Evolutionary conservation across 2,888 invertebrate genomes (phyloP).

Genomic region (Girardia tigrina): DNA sequence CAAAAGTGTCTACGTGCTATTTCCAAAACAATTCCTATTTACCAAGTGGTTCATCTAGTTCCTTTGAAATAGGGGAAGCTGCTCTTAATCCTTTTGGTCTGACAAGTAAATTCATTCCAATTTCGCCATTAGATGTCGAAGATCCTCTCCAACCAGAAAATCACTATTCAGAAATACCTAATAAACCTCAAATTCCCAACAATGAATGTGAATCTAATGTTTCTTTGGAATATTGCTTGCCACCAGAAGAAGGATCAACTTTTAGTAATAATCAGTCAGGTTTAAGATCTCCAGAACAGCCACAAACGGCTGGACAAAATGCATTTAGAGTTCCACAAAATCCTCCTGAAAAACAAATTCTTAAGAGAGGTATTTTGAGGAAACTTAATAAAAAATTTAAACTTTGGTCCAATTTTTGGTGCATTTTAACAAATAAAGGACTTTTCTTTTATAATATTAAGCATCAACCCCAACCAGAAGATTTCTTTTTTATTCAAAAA

Average conservation of each 20-base stretch:
- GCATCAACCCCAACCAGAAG: constrained; percentile 20
- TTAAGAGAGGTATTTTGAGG: constrained; percentile 28
- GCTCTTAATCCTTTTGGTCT: neutral
- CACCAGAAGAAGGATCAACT: constrained; percentile 32
- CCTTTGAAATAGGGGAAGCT: neutral
- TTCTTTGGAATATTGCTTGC: constrained; percentile 35
- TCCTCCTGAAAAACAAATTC: constrained; percentile 26
- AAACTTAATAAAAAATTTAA: constrained; percentile 37
- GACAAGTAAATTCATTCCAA: neutral
- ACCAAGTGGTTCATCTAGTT: constrained; percentile 7
- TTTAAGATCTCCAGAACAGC: constrained; percentile 24
- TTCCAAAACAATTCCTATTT: neutral
- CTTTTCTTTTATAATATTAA: constrained; percentile 34
- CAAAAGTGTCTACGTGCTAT: neutral
- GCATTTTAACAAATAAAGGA: constrained; percentile 34
- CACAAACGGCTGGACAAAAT: neutral
- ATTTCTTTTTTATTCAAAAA: neutral
- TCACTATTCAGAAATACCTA: neutral
- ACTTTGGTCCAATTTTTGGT: constrained; percentile 35
- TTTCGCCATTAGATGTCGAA: neutral
- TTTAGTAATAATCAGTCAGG: constrained; percentile 21
- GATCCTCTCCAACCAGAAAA: neutral
- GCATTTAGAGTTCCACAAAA: constrained; percentile 3
- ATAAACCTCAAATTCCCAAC: neutral
- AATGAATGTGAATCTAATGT: constrained; percentile 28